These are phyloP conservation scores for Pipa parva DNA, from an alignment of 2,113 vertebrate species.

Conservation along the genomic window DNA sequence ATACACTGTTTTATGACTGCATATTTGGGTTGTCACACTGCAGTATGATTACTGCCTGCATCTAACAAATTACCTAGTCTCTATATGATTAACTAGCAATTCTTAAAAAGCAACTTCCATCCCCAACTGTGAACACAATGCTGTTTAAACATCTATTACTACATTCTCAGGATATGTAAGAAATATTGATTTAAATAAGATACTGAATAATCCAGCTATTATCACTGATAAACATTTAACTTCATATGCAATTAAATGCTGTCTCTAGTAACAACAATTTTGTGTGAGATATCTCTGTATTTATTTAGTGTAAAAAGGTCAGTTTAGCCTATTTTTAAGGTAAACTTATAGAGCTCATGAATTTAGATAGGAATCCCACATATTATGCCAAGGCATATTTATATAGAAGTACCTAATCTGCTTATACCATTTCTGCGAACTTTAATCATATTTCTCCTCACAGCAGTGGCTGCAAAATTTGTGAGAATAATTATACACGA, in stretches of 20 bases:
- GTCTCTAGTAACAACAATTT: constrained; percentile 70
- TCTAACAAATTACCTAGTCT: too few species aligned
- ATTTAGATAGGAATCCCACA: constrained; percentile 77
- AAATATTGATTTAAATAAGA: constrained; percentile 41
- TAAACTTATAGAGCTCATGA: constrained; percentile 73
- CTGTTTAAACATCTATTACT: neutral
- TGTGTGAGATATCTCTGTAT: constrained; percentile 60
- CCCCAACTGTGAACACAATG: neutral
- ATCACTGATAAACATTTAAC: constrained; percentile 73
- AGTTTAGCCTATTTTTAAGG: constrained; percentile 64
- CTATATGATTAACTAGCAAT: too few species aligned
- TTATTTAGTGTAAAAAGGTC: constrained; percentile 60
- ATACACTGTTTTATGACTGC: too few species aligned
- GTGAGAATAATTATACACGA: constrained; percentile 11
- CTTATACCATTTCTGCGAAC: constrained; percentile 61
- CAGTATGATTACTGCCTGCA: too few species aligned
- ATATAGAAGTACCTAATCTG: constrained; percentile 56
- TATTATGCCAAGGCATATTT: constrained; percentile 70
- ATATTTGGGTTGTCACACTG: too few species aligned
- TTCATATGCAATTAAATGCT: constrained; percentile 75
- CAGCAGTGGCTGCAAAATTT: constrained; percentile 59
- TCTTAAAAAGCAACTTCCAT: too few species aligned
- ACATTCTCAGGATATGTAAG: neutral
- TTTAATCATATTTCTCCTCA: constrained; percentile 62
- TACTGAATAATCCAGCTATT: constrained; percentile 63